These are phyloP conservation scores for Scolopax bukidnonensis DNA, from an alignment of 2,797 vertebrate genomes.

Conservation along the genomic window DNA sequence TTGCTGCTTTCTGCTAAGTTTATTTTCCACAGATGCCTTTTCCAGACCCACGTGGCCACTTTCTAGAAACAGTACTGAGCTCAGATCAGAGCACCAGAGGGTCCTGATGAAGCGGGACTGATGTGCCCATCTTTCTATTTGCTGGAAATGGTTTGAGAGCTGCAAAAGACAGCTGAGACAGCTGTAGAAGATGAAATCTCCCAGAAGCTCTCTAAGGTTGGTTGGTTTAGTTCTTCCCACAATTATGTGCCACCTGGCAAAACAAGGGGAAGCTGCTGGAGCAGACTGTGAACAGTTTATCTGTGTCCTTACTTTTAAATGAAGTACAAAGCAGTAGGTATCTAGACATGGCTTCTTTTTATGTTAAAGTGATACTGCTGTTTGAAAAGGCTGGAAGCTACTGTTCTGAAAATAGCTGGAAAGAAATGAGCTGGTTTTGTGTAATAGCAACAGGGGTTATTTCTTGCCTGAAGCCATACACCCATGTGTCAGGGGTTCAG, in stretches of 20 bases:
- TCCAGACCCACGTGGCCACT: not conserved
- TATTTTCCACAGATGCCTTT: not conserved
- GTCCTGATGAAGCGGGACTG: not conserved
- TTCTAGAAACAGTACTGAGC: not conserved
- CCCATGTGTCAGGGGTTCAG: not conserved
- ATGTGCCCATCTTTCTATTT: not conserved
- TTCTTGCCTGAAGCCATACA: not conserved
- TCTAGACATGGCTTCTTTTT: not conserved
- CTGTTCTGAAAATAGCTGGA: not conserved
- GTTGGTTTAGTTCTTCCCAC: not conserved
- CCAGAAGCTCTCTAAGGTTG: not conserved
- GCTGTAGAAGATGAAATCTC: not conserved
- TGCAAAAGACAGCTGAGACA: not conserved
- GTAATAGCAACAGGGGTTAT: not conserved
- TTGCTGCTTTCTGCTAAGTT: not conserved
- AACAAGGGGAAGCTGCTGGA: not conserved
- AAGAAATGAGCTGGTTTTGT: not conserved
- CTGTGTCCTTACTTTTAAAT: not conserved
- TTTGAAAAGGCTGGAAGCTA: not conserved
- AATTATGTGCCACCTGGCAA: too few species aligned
- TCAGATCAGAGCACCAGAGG: not conserved
- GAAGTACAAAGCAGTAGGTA: not conserved
- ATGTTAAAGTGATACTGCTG: not conserved
- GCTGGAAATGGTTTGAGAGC: not conserved
- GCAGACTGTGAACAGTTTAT: not conserved